Base-by-base conservation (phyloP, 2,797 vertebrate genomes). In the Chaetophractus vellerosus region DNA sequence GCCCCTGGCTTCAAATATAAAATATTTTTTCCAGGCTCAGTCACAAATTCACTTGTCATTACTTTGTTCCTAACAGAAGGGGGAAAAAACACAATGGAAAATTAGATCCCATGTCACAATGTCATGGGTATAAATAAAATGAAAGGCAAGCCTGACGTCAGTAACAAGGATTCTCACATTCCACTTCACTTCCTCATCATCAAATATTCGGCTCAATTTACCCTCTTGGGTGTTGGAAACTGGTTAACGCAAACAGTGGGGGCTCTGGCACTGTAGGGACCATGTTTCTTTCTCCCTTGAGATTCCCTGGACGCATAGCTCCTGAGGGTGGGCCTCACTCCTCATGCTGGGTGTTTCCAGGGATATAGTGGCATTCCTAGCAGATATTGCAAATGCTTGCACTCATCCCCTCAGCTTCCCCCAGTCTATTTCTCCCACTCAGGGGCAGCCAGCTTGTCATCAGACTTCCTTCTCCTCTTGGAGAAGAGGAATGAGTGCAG, bases 121-220 rank as follows among this genome's bases (percentile, higher is more conserved):
- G 97, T 94, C 97, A 93, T 0, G 84, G 91, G 90, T 96, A 97
- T 95, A 97, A 97, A 97, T 97, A 97, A 97, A 96, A 97, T 96
- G 93, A 97, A 96, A 96, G 95, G 84, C 93, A 55, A 72, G 85
- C 24, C 90, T 96, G 96, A 96, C 87, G 94, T 97, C 96, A 97
- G 80, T 87, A 85, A 78, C 10, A 45, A 93, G 78, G 90, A 94
- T 61, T 90, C 93, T 97, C 97, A 92, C 89, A 90, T 96, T 95
- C 95, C 96, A 86, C 59, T 94, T 83, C 61, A 76, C 95, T 94
- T 96, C 95, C 96, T 97, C 88, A 69, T 79, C 96, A 59, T 61
- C 91, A 86, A 92, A 88, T 38, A 76, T 7, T 72, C 75, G 50
- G 93, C 72, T 94, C 93, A 36, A 5, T 66, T 86, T 80, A 90